Percentiles rank a stretch among this genome's conserved stretches.
Conservation (phyloP, 2,113 vertebrate genomes). For the Mola mola region DNA sequence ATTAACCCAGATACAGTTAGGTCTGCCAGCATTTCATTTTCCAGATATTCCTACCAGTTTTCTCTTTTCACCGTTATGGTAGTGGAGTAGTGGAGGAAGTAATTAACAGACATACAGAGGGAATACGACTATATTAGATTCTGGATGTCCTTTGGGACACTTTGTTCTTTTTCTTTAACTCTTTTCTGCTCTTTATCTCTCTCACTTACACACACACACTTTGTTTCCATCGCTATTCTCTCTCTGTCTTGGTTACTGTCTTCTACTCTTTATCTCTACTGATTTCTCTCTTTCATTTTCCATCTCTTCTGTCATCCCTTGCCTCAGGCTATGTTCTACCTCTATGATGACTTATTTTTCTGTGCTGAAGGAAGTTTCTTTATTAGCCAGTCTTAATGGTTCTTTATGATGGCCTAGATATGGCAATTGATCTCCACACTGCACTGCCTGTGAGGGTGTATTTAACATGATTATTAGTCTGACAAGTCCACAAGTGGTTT, state of each 20-base stretch:
- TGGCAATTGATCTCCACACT: conserved; percentile 21
- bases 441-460: conserved; percentile 30
- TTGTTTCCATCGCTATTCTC: conserved; percentile 3
- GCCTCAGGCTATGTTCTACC: conserved; percentile 61
- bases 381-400: conserved; percentile 64
- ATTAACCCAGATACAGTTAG: conserved; percentile 70
- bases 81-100: conserved; percentile 67
- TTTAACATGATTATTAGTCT: conserved; percentile 49
- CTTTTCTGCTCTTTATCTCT: conserved; percentile 37
- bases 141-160: conserved; percentile 65
- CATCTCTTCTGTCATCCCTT: conserved; percentile 12
- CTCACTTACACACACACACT: conserved; percentile 12
- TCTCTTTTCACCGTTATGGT: conserved; percentile 25
- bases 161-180: conserved; percentile 72
- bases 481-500: conserved; percentile 45
- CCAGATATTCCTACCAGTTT: conserved; percentile 49
- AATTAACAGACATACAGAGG: conserved; percentile 77
- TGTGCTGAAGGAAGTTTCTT: conserved; percentile 57
- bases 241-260: conserved; percentile 1
- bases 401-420: conserved; percentile 66
- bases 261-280: conserved; percentile 23
- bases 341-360: conserved; percentile 71
- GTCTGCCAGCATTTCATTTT: conserved; percentile 58
- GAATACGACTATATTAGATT: conserved; percentile 76
- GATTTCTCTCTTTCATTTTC: conserved; percentile 14